Evolutionary conservation across 1,140 invertebrate genomes (phyloP).

Genomic region (Drosophila asahinai): DNA sequence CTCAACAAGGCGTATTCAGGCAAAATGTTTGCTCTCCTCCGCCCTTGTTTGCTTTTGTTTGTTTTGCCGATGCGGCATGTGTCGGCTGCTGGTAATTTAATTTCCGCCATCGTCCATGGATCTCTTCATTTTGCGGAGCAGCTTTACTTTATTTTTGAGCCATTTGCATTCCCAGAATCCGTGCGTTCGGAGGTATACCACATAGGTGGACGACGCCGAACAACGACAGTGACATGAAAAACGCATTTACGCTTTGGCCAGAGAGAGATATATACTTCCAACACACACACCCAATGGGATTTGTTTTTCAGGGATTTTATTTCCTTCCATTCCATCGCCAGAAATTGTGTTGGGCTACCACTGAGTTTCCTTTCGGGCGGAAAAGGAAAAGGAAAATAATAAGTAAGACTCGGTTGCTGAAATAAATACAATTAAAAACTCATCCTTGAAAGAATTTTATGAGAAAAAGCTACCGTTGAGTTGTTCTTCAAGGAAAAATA

Average conservation of each 20-base stretch:
- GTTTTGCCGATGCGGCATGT: slow-evolving; percentile 22
- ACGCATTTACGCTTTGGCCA: slow-evolving; percentile 33
- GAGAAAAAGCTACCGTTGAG: neutral
- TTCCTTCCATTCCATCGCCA: slow-evolving; percentile 10
- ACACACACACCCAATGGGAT: slow-evolving; percentile 17
- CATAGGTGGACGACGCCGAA: slow-evolving; percentile 23
- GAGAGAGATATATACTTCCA: neutral
- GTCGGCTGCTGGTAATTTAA: slow-evolving; percentile 52
- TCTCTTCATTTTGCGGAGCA: slow-evolving; percentile 2
- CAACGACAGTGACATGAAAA: slow-evolving; percentile 32
- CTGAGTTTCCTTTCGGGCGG: neutral
- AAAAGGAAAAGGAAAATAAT: neutral
- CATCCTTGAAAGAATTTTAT: neutral
- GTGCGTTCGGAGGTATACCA: slow-evolving; percentile 19
- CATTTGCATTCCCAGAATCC: slow-evolving; percentile 32
- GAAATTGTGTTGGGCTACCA: slow-evolving; percentile 13
- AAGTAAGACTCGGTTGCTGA: neutral
- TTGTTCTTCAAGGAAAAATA: neutral
- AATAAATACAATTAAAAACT: slow-evolving; percentile 9
- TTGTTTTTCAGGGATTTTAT: slow-evolving; percentile 31
- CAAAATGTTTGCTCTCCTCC: slow-evolving; percentile 29
- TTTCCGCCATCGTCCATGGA: slow-evolving; percentile 20
- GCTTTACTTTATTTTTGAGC: slow-evolving; percentile 12
- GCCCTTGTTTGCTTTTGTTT: slow-evolving; percentile 14
- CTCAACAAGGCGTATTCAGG: slow-evolving; percentile 28